Evolutionary conservation across 2,888 invertebrate species (phyloP), one percentile per base, ranked within the genome.

Genomic region (Pyralis farinalis): DNA sequence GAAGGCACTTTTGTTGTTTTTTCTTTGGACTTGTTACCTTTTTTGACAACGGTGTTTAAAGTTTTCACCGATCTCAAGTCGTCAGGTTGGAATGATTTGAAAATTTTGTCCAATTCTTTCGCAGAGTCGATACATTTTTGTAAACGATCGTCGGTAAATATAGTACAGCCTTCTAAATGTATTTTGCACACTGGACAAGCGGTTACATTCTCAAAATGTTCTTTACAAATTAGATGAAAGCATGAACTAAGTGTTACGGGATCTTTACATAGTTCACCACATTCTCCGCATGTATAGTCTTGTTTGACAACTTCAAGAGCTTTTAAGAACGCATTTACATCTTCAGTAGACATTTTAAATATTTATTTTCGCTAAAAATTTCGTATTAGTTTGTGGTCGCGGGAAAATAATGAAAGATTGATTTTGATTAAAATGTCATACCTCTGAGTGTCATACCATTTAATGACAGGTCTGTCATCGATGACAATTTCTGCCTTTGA

Each of bases 201-300:
- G 33, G 68, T 62, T 32, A 84, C 50, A 9, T 40, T 52, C 7
- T 54, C 47, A 25, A 79, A 79, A 58, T 89, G 88, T 34, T 67
- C 66, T 0, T 63, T 59, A 48, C 89, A 89, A 45, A 88, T 71
- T 0, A 81, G 49, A 44, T 89, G 88, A 43, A 79, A 86, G 56
- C 89, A 89, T 53, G 72, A 67, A 38, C 76, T 81, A n/a, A 89
- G 48, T 5, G 77, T 78, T 2, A 83, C 72, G 0, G 87, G 85
- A 36, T 86, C 63, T 43, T 70, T 70, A 41, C 79, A 84, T 7
- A 85, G 44, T 58, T 86, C 55, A 0, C 47, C 51, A 48, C 89
- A 89, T 37, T 71, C 57, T 2, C 68, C 69, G 49, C 89, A 89
- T 0, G 56, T 73, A 16, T 76, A 78, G 44, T 78, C 77, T 30